phyloP scores from a whole-genome alignment of 64 coral and sea anemone genomes.

The Montipora cactus region DNA sequence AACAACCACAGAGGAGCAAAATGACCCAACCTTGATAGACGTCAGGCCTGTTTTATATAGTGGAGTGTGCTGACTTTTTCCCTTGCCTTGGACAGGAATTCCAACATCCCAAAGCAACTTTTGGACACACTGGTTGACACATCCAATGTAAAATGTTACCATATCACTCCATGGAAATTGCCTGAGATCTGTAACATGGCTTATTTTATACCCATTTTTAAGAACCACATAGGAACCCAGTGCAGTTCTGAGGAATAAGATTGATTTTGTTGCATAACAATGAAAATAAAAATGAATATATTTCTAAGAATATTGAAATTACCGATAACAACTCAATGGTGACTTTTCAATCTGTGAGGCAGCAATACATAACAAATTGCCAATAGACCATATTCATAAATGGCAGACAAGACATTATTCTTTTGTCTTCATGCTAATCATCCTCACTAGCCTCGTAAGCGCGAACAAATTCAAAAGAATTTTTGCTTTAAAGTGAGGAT shows the following conservation, averaged over 20 bases:
- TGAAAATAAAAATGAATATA: no score
- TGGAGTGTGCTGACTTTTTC: not conserved
- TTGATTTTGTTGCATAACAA: not conserved
- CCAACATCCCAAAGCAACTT: constrained; percentile 51
- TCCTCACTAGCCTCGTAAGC: no score
- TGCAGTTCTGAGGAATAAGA: constrained; percentile 45
- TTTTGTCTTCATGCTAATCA: no score
- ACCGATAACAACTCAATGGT: not conserved
- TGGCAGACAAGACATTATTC: no score
- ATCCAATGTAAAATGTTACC: constrained; percentile 89
- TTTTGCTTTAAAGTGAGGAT: no score
- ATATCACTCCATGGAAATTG: constrained; percentile 77
- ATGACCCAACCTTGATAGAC: constrained; percentile 33
- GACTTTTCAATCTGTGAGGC: no score
- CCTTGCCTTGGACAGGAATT: constrained; percentile 33
- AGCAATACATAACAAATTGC: no score
- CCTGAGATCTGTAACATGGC: constrained; percentile 7
- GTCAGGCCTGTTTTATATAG: constrained; percentile 65
- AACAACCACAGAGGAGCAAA: constrained; percentile 50
- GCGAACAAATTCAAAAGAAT: no score
- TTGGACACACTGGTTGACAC: constrained; percentile 66
- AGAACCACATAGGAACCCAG: constrained; percentile 56
- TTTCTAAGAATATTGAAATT: not conserved
- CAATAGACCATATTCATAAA: no score
- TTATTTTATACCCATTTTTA: constrained; percentile 34